Evolutionary conservation across 1,140 invertebrate species (phyloP).

Genomic region (Brachionus koreanus): DNA sequence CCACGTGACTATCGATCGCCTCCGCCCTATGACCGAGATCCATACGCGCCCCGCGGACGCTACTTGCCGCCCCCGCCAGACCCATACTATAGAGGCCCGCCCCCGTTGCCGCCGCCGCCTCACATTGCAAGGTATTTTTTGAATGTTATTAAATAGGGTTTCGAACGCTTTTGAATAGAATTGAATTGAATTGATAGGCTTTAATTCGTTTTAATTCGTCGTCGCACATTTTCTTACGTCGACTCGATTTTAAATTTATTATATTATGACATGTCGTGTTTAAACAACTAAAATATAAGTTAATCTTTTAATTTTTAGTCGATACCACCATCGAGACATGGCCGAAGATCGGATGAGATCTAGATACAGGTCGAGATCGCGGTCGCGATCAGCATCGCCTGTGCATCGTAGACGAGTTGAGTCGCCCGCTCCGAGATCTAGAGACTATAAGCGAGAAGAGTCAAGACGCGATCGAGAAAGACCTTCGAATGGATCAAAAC

Average conservation of each 20-base stretch:
- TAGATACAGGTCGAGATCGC: slow-evolving; percentile 1
- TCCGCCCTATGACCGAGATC: background rate
- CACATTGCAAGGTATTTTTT: slow-evolving; percentile 36
- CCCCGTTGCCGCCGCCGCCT: background rate
- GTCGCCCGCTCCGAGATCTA: slow-evolving; percentile 14
- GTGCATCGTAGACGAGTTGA: background rate
- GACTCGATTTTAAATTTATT: background rate
- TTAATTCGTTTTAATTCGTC: background rate
- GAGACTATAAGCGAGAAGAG: background rate
- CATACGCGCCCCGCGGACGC: background rate
- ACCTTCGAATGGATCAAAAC: background rate
- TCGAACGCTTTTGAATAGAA: background rate
- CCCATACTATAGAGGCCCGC: background rate
- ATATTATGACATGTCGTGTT: background rate
- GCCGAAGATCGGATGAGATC: background rate
- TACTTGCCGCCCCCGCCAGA: background rate
- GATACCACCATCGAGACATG: background rate
- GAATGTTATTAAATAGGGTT: slow-evolving; percentile 23
- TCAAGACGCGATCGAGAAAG: background rate
- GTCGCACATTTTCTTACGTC: background rate
- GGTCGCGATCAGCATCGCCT: background rate
- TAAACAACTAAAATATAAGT: background rate
- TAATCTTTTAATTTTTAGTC: slow-evolving; percentile 1
- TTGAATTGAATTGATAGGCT: background rate
- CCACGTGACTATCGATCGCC: background rate